Evolutionary conservation across 2,888 invertebrate genomes (phyloP).

Genomic region (Aspidapion aeneum): DNA sequence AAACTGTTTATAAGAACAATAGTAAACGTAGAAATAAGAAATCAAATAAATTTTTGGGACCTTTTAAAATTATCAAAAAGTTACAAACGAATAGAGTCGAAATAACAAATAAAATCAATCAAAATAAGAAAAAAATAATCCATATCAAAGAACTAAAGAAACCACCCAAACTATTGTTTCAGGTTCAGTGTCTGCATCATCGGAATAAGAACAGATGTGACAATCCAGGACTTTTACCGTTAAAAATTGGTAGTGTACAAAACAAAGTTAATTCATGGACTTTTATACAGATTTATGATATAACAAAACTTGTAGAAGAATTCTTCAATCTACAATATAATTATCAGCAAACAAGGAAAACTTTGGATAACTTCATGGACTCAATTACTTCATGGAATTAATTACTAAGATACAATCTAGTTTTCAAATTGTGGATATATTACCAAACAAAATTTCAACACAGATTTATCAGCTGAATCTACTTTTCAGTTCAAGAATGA

Average conservation of each 20-base stretch:
- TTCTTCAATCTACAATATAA: no score
- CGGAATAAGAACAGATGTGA: no score
- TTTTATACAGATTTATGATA: no score
- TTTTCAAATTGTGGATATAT: slow-evolving; percentile 4
- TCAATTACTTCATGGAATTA: no score
- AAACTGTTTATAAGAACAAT: slow-evolving; percentile 11
- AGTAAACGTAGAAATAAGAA: slow-evolving; percentile 10
- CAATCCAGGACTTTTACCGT: no score
- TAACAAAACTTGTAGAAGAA: no score
- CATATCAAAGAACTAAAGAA: no score
- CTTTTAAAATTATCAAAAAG: no score
- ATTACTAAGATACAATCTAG: neutral
- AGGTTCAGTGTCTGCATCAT: no score
- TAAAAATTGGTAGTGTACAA: no score
- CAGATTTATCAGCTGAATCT: slow-evolving; percentile 13
- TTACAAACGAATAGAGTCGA: slow-evolving; percentile 19
- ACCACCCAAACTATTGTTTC: no score
- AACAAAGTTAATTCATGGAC: no score
- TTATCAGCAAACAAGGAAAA: neutral
- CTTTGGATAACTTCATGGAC: neutral
- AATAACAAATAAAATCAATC: slow-evolving; percentile 8
- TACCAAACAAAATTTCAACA: slow-evolving; percentile 11
- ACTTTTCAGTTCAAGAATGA: slow-evolving; percentile 8
- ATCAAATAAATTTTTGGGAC: slow-evolving; percentile 13
- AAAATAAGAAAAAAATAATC: slow-evolving; percentile 15